These are phyloP conservation scores for Ctenicera cuprea DNA, from an alignment of 2,888 invertebrate genomes.

Conservation along the genomic window DNA sequence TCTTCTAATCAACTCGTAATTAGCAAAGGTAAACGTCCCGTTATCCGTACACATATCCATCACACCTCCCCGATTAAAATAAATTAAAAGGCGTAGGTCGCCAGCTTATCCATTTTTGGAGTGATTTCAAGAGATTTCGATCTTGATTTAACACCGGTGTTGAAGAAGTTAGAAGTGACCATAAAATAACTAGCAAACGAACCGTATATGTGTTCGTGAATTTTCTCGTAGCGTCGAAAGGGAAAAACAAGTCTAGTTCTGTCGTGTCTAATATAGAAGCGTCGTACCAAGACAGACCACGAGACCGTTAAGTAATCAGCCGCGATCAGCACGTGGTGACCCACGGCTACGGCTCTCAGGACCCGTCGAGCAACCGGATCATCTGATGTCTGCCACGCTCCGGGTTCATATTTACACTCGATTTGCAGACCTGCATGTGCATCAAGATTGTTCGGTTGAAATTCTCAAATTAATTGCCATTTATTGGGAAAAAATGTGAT, in stretches of 20 bases:
- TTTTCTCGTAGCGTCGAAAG: slow-evolving; percentile 28
- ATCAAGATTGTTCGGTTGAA: slow-evolving; percentile 28
- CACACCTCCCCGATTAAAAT: slow-evolving; percentile 9
- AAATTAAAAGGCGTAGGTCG: slow-evolving; percentile 23
- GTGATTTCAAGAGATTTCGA: slow-evolving; percentile 15
- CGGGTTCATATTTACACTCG: slow-evolving; percentile 42
- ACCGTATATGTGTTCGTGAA: slow-evolving; percentile 20
- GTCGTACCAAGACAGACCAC: slow-evolving; percentile 40
- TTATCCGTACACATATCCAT: neutral
- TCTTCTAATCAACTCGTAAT: too few relatives aligned
- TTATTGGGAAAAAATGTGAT: neutral
- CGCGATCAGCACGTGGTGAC: slow-evolving; percentile 52
- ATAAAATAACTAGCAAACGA: slow-evolving; percentile 26
- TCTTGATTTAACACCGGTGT: slow-evolving; percentile 20
- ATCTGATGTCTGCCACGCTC: slow-evolving; percentile 51
- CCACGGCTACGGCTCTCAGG: slow-evolving; percentile 45
- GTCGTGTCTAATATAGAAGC: slow-evolving; percentile 48
- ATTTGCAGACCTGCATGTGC: slow-evolving; percentile 25
- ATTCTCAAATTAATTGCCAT: slow-evolving; percentile 12
- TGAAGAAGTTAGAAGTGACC: neutral
- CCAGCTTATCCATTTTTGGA: slow-evolving; percentile 23
- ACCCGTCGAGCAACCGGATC: slow-evolving; percentile 47
- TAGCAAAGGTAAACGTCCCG: slow-evolving; percentile 10
- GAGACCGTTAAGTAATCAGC: slow-evolving; percentile 48
- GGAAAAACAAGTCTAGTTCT: slow-evolving; percentile 42